Percentiles rank a stretch among this genome's conserved stretches.
Conservation (phyloP, 2,888 invertebrate genomes). For the Campaea margaritaria region DNA sequence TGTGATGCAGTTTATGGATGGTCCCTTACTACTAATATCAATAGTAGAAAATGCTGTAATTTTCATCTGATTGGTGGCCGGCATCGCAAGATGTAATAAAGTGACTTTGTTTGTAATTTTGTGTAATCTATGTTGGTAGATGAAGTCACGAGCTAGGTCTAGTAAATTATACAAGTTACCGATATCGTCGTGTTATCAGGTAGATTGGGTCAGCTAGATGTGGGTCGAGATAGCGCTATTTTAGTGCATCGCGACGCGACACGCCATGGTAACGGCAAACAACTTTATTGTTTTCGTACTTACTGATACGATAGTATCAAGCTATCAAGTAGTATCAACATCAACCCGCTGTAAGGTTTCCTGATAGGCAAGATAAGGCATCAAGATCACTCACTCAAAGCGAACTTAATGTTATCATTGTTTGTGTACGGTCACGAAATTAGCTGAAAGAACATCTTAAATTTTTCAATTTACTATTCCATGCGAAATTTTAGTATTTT, state of each 20-base stretch:
- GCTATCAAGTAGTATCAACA: too few species aligned
- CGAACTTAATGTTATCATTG: background rate
- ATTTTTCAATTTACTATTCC: too few species aligned
- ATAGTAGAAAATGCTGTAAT: too few species aligned
- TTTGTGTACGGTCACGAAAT: background rate
- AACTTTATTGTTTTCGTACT: conserved; percentile 20
- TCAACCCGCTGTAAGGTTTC: background rate
- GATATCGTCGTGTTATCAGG: conserved; percentile 20
- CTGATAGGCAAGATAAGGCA: conserved; percentile 4
- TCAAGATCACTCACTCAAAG: conserved; percentile 14
- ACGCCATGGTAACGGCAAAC: conserved; percentile 26
- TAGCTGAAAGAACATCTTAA: too few species aligned
- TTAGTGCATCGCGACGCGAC: conserved; percentile 17
- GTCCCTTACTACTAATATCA: too few species aligned
- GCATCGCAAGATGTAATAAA: too few species aligned
- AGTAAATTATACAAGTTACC: conserved; percentile 10
- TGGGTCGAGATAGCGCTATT: conserved; percentile 26
- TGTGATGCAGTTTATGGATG: too few species aligned
- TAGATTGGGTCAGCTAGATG: conserved; percentile 29
- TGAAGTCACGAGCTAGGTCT: background rate
- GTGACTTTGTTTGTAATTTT: too few species aligned
- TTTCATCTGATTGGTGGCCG: too few species aligned
- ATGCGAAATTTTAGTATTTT: too few species aligned
- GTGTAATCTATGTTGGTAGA: too few species aligned
- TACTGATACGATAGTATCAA: conserved; percentile 19